These are phyloP conservation scores for Macrophya annulata DNA, from an alignment of 2,888 invertebrate genomes.

Conservation along the genomic window DNA sequence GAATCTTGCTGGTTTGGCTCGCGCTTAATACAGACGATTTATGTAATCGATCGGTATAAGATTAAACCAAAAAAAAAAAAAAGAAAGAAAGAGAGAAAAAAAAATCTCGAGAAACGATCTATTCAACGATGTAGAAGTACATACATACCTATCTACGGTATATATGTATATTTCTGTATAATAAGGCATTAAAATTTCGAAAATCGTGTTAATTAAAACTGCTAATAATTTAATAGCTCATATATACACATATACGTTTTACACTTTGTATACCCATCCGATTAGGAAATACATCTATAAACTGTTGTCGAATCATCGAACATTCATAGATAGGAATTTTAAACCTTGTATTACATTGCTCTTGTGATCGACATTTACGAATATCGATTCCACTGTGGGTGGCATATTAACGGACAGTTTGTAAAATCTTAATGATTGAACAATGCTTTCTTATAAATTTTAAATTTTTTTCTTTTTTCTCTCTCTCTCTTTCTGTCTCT, in stretches of 20 bases:
- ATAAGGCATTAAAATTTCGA: background rate
- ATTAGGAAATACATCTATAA: background rate
- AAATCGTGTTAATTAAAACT: background rate
- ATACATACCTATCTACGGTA: no score
- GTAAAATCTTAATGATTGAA: background rate
- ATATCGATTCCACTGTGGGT: background rate
- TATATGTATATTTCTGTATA: no score
- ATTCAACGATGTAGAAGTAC: background rate
- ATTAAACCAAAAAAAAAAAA: background rate
- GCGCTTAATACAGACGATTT: background rate
- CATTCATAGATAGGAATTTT: background rate
- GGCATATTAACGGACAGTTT: background rate
- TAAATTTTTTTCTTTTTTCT: background rate
- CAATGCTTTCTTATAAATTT: background rate
- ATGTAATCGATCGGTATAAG: background rate
- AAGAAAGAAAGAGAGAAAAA: no score
- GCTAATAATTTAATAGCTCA: background rate
- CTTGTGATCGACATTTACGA: background rate
- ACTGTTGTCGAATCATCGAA: background rate
- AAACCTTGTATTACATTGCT: background rate
- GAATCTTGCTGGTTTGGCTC: background rate
- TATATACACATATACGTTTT: background rate
- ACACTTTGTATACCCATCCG: background rate
- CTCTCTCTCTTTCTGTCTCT: background rate
- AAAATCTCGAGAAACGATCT: background rate